Evolutionary conservation across 2,797 vertebrate species (phyloP).

Genomic region (Aphelocoma californica): DNA sequence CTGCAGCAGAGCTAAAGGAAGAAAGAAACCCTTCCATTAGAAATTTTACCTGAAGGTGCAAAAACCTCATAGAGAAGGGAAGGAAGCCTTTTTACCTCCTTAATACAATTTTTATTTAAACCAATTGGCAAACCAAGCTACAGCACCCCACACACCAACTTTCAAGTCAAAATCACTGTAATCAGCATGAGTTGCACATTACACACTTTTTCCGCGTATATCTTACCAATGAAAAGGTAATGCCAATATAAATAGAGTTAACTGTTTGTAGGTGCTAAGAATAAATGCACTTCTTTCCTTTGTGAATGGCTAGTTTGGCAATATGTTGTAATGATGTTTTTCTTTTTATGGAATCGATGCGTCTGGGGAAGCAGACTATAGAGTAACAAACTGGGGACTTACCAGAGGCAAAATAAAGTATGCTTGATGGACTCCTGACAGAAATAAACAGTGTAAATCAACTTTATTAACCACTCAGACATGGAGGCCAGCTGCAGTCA

Average conservation of each 20-base stretch:
- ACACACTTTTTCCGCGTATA: background rate
- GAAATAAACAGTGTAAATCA: conserved; percentile 51
- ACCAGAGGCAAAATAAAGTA: conserved; percentile 35
- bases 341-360: background rate
- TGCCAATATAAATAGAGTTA: background rate
- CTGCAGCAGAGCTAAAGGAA: background rate
- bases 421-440: conserved; percentile 32
- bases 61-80: background rate
- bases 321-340: background rate
- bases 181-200: background rate
- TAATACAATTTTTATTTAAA: background rate
- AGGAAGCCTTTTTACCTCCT: background rate
- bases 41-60: background rate
- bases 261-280: background rate
- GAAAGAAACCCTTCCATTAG: background rate
- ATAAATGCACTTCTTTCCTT: background rate
- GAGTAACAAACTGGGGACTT: background rate
- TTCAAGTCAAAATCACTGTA: background rate
- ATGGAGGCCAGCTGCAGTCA: background rate
- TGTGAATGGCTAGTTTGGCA: background rate
- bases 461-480: conserved; percentile 36
- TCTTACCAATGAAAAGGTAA: background rate
- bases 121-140: background rate
- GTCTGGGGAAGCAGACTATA: background rate
- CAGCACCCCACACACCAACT: background rate